Base-by-base conservation (phyloP, 2,797 vertebrate genomes). In the Coracias cyanogaster region DNA sequence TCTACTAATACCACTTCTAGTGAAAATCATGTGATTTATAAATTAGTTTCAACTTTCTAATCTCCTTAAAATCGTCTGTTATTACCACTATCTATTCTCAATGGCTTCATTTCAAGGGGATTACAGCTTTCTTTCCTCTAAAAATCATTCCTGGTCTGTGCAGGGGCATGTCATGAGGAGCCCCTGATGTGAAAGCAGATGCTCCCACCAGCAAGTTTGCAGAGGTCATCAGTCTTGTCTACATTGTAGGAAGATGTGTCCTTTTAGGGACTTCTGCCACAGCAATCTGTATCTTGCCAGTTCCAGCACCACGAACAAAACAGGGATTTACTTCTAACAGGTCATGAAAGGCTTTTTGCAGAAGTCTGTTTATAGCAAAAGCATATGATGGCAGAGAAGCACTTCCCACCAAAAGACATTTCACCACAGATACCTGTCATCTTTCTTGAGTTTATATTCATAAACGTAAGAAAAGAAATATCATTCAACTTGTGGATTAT, bases 151-250 rank as follows among this genome's bases (percentile, higher is more conserved):
- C 43, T 78, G 58, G 25, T 71, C 39, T 86, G n/a, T 78, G 37
- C 3, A 4, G 88, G 80, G 76, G 87, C 82, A 82, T 37, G 69
- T 70, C 91, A 87, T 74, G 76, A 92, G 85, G 29, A 95, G 48
- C 26, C 70, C 90, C 90, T 84, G 90, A 76, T 86, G 93, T 54
- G 92, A 92, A 16, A 96, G 79, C 95, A 96, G 94, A 83, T 97
- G 93, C 37, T 94, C 24, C 55, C 65, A 87, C 71, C 73, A 90
- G 49, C 18, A 72, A 86, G 54, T 72, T 80, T 90, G 43, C 73
- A 88, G 86, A 86, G 80, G 88, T 86, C 69, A 81, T 86, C 90
- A 57, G 54, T 96, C 90, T 94, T 82, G 51, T 46, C 65, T 46
- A 9, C 19, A 7, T 69, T 86, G 21, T 13, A 49, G 52, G 14